Percentiles rank a stretch among this genome's conserved stretches.
Evolutionary conservation across 1,140 invertebrate species (phyloP).

Genomic region (Diabrotica virgifera): DNA sequence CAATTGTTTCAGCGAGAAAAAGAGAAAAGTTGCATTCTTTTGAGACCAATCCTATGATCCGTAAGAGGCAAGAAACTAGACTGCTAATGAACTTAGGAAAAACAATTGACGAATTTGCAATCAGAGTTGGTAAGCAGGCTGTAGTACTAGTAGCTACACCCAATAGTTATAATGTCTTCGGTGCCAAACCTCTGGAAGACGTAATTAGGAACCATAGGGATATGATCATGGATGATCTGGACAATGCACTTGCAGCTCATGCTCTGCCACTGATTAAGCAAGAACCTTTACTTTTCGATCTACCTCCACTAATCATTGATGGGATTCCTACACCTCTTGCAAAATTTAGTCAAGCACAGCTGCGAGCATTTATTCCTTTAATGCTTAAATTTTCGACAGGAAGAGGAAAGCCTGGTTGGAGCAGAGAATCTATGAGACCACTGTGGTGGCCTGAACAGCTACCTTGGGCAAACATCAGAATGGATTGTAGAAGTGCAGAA

Average conservation of each 20-base stretch:
- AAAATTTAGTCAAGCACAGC: conserved; percentile 97
- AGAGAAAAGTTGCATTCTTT: conserved; percentile 93
- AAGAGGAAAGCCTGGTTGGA: conserved; percentile 96
- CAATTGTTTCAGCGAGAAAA: conserved; percentile 94
- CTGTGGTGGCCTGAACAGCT: conserved; percentile 97
- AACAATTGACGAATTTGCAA: conserved; percentile 97
- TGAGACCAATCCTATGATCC: conserved; percentile 95
- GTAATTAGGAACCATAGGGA: conserved; percentile 87
- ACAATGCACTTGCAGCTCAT: conserved; percentile 88
- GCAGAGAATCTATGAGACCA: conserved; percentile 91
- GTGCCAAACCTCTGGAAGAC: conserved; percentile 95
- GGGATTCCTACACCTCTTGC: conserved; percentile 97
- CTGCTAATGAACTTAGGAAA: conserved; percentile 84
- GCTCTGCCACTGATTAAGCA: conserved; percentile 89
- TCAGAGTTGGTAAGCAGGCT: conserved; percentile 95
- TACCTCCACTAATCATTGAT: conserved; percentile 94
- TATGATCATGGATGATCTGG: conserved; percentile 93
- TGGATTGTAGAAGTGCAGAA: conserved; percentile 93
- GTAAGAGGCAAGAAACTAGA: conserved; percentile 94
- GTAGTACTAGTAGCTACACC: conserved; percentile 94
- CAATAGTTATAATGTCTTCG: conserved; percentile 95
- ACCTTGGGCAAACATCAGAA: conserved; percentile 96
- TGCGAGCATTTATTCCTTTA: conserved; percentile 93
- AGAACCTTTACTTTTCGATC: conserved; percentile 88
- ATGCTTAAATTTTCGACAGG: conserved; percentile 98